Evolutionary conservation across 2,797 vertebrate species (phyloP), one percentile per base, ranked within the genome.

Genomic region (Sebastiscus tertius): DNA sequence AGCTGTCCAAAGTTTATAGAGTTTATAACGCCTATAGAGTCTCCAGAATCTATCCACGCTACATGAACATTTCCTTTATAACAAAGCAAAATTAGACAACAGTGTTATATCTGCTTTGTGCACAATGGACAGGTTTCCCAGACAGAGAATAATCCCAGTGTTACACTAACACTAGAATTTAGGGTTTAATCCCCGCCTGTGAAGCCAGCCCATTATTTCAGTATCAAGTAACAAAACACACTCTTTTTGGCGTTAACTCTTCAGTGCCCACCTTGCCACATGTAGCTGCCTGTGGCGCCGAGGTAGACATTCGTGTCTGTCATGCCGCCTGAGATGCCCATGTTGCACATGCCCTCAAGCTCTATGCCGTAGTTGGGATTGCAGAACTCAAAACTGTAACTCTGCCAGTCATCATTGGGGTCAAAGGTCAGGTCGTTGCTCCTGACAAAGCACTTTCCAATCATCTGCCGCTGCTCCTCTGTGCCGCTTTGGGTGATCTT

Each of bases 271-370:
- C 98, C 98, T 96, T 98, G 97, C 98, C 98, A 99, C 18, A 89
- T 31, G 77, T 93, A 98, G 91, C 97, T 98, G 0, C 98, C 98
- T 0, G 97, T 86, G 0, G 97, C 90, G 0, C 98, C 98, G 0
- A 97, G 93, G 80, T 96, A 98, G 76, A 98, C 93, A 0, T 96
- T 96, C 3, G 92, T 96, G 49, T 95, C 76, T 0, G 96, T 95
- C 86, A 99, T 97, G 82, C 97, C 97, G 0, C 93, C 97, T 0
- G 98, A 97, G 88, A 97, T 96, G 82, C 98, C 98, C 96, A 98
- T 95, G 94, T 96, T 97, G 92, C 98, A 99, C 97, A 99, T 96
- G 89, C 97, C 97, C 0, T 97, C 97, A 7, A 78, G 26, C 0
- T 95, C 81, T 31, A 95, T 77, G 91, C 96, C 95, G 0, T 36